Evolutionary conservation across 2,797 vertebrate species (phyloP).

Genomic region (Poliocrania exsul): DNA sequence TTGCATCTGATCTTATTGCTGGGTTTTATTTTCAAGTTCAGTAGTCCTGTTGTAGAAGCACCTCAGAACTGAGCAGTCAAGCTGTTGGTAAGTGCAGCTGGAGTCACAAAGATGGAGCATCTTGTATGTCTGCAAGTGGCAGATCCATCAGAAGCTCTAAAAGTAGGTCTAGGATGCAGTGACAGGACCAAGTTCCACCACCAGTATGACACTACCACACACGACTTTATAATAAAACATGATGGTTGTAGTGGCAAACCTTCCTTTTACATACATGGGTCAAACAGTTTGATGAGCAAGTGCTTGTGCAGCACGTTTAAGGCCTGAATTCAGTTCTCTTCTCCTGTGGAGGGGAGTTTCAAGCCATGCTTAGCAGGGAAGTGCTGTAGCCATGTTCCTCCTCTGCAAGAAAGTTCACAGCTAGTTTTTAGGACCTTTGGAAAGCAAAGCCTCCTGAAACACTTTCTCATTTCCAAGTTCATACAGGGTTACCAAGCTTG

Average conservation of each 20-base stretch:
- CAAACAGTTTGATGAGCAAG: neutral
- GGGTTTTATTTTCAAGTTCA: neutral
- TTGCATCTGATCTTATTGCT: neutral
- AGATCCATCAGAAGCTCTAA: neutral
- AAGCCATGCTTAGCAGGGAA: neutral
- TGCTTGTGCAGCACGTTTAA: neutral
- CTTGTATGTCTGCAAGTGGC: fast-evolving
- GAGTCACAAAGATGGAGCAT: neutral
- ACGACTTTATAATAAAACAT: neutral
- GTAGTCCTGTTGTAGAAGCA: neutral
- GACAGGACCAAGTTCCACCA: neutral
- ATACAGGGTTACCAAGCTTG: fast-evolving
- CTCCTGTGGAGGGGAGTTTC: neutral
- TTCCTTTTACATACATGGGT: neutral
- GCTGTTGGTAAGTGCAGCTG: neutral
- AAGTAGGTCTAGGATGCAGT: neutral
- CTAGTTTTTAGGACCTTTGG: neutral
- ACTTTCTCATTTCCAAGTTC: neutral
- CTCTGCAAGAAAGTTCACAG: neutral
- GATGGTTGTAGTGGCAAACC: neutral
- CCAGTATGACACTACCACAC: fast-evolving
- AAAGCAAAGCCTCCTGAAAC: neutral
- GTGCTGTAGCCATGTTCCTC: neutral
- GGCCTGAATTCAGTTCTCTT: neutral
- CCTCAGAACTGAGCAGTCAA: neutral